Base-by-base conservation (phyloP, 2,888 invertebrate species). In the Pammene fasciana region DNA sequence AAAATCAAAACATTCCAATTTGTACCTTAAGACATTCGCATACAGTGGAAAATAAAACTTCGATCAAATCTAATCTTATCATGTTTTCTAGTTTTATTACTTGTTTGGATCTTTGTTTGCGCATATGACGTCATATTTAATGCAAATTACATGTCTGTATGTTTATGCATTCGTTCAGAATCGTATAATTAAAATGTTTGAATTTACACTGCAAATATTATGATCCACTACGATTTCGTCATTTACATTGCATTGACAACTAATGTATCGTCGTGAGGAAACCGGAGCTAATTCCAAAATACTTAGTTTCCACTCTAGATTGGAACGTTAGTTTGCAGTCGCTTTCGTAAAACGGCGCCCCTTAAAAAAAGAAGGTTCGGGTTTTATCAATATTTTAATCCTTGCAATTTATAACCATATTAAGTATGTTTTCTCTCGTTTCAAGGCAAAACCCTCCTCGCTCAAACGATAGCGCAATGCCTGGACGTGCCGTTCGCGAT, bases 401-500 rank as follows among this genome's bases (percentile, higher is more conserved):
- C n/a, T n/a, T n/a, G n/a, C n/a, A n/a, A n/a, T n/a, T 43, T 4
- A 6, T 1, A 52, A 52, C 11, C 10, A 26, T 11, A 26, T 13
- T 52, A 10, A 18, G 5, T 26, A 18, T 16, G 1, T 34, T 26
- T 60, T 8, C n/a, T 34, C 3, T 26, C 26, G 5, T 14, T 48
- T 6, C 5, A 54, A 96, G 97, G 98, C 65, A 99, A 99, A 90
- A 99, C 99, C 0, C 93, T 99, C 18, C 93, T 99, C 73, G 99
- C 99, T 8, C 99, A 99, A 92, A 99, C 99, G 43, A 97, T 99
- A 85, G 99, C 99, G 57, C 96, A 97, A 81, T 99, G 99, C 86
- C 93, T 99, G 78, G 99, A 99, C 90, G 99, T 99, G 73, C 99
- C 99, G 67, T 99, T 99, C 93, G 99, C 99, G 41, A 99, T 99